Conservation (phyloP, 2,113 vertebrate species). For the Leptobrachium ailaonicum region DNA sequence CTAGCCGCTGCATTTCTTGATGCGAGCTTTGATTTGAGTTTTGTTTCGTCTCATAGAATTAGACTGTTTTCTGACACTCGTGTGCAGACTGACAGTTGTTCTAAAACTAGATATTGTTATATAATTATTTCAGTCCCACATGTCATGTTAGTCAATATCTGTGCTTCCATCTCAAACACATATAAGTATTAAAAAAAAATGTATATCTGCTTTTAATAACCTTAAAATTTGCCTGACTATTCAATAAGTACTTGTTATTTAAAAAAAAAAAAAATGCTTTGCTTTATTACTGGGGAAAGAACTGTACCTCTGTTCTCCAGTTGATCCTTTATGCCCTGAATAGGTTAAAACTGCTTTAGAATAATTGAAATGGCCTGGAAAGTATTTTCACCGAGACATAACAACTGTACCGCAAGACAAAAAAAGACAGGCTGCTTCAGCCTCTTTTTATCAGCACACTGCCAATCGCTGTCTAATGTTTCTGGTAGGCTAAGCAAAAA, state of each 20-base stretch:
- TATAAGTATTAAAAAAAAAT: too few relatives aligned
- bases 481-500: conserved; percentile 65
- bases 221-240: too few relatives aligned
- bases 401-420: conserved; percentile 57
- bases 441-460: conserved; percentile 60
- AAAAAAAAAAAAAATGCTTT: neutral
- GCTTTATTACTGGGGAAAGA: neutral
- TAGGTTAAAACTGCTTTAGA: conserved; percentile 51
- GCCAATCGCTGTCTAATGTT: conserved; percentile 60
- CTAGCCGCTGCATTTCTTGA: too few relatives aligned
- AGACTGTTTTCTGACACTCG: too few relatives aligned
- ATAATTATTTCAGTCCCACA: too few relatives aligned
- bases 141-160: too few relatives aligned
- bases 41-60: too few relatives aligned
- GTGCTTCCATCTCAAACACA: too few relatives aligned
- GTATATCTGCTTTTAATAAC: too few relatives aligned
- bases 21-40: too few relatives aligned
- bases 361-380: conserved; percentile 68
- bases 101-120: too few relatives aligned
- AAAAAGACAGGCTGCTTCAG: conserved; percentile 60
- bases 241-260: neutral
- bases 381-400: conserved; percentile 61
- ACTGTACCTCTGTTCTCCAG: neutral
- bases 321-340: conserved; percentile 7
- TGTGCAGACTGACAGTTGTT: too few relatives aligned